Percentiles rank a stretch among this genome's conserved stretches.
Evolutionary conservation across 1,140 invertebrate species (phyloP).

Genomic region (Tetramorium simillimum): DNA sequence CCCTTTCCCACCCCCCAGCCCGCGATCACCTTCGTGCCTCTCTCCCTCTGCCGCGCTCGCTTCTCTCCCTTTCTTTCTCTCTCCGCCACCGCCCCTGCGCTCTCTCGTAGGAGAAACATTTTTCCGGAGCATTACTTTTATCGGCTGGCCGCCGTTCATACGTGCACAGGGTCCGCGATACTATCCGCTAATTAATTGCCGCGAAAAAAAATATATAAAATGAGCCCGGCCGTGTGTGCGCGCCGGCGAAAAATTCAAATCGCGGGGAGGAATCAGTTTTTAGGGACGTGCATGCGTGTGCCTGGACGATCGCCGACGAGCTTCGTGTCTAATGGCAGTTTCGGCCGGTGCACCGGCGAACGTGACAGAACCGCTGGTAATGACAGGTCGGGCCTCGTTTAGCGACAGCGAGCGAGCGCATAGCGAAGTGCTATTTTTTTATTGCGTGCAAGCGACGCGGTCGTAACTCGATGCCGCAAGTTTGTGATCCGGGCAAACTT

Average conservation of each 20-base stretch:
- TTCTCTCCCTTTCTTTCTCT: background rate
- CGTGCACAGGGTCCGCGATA: slow-evolving; percentile 64
- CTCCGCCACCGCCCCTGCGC: background rate
- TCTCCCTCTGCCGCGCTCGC: background rate
- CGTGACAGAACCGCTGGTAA: slow-evolving; percentile 53
- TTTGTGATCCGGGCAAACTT: slow-evolving; percentile 35
- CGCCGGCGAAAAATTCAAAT: slow-evolving; percentile 62
- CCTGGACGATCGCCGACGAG: slow-evolving; percentile 36
- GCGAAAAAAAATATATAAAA: slow-evolving; percentile 43
- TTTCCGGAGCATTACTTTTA: slow-evolving; percentile 75
- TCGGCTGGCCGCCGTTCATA: slow-evolving; percentile 62
- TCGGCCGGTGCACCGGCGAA: slow-evolving; percentile 34
- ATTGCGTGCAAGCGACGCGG: slow-evolving; percentile 34
- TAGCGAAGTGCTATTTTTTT: slow-evolving; percentile 48
- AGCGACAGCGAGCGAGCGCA: slow-evolving; percentile 47
- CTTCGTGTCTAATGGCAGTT: slow-evolving; percentile 64
- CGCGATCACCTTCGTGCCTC: background rate
- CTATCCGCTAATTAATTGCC: slow-evolving; percentile 75
- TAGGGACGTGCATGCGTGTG: slow-evolving; percentile 54
- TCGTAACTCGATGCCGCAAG: slow-evolving; percentile 48
- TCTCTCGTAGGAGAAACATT: slow-evolving; percentile 67
- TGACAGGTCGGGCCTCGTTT: slow-evolving; percentile 55
- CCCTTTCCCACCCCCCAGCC: background rate
- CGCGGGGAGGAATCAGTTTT: slow-evolving; percentile 63
- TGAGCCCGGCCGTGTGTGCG: background rate